Base-by-base conservation (phyloP, 2,113 vertebrate genomes). In the Zosterops hypoxanthus region DNA sequence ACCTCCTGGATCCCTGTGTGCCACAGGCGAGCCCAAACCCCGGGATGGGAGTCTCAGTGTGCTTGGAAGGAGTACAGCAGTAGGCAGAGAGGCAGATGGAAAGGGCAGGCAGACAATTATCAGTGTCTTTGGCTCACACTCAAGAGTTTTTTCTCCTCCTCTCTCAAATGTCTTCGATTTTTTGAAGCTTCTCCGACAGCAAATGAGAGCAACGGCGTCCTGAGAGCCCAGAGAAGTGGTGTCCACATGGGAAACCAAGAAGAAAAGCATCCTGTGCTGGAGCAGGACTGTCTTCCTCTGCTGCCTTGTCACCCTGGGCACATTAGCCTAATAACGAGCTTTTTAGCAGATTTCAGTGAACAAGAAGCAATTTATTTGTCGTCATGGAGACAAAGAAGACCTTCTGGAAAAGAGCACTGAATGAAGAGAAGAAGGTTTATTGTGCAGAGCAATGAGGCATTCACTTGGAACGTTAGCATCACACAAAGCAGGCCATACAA, bases 351-450 rank as follows among this genome's bases (percentile, higher is more conserved):
- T 94, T 93, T 96, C 94, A 94, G 93, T 86, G 94, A 96, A 95
- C 94, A 94, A 88, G 92, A 94, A 96, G 95, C 82, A 92, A 96
- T 96, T 93, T 96, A 95, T 95, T 95, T 97, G 95, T 97, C 36
- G 82, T 92, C 96, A 97, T 96, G 93, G 95, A 3, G 95, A 97
- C 93, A 95, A 93, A 96, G 95, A 95, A 96, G 94, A 90, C 94
- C 90, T 96, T 97, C 95, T 96, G 92, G 92, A 97, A 96, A 95
- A 95, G 92, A 94, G 88, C 23, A 14, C 25, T 92, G 92, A 96
- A 90, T 86, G 85, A 75, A 88, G 93, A 96, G 95, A 97, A 96
- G 95, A 95, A 94, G 88, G 92, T 97, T 96, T 93, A 95, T 96
- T 96, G 93, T 96, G 93, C 90, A 86, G 85, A 92, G 95, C 94